Conservation (phyloP, 2,797 vertebrate species). For the Australoheros facetus region DNA sequence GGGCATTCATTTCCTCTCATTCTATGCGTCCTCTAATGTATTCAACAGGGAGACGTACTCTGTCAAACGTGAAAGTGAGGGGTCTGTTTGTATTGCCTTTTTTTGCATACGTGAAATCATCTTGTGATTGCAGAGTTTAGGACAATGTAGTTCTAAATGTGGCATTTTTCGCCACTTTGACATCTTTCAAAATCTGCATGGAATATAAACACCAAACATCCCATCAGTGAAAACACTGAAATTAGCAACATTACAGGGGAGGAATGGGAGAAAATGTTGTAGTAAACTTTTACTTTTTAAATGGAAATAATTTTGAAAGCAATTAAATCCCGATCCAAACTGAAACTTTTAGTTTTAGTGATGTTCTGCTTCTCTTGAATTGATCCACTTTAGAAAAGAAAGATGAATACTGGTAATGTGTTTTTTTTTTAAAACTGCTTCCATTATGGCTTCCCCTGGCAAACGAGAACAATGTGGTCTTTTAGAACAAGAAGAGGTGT, state of each 20-base stretch:
- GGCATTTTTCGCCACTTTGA: slow-evolving; percentile 52
- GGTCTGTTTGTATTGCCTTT: slow-evolving; percentile 65
- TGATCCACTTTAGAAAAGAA: slow-evolving; percentile 32
- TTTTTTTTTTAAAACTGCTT: slow-evolving; percentile 32
- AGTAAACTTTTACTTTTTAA: slow-evolving; percentile 44
- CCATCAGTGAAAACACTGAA: slow-evolving; percentile 28
- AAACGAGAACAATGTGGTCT: slow-evolving; percentile 52
- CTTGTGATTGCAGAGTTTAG: slow-evolving; percentile 74
- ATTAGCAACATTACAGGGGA: slow-evolving; percentile 23
- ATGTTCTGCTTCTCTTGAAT: slow-evolving; percentile 17
- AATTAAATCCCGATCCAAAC: slow-evolving; percentile 55
- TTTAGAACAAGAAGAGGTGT: slow-evolving; percentile 43
- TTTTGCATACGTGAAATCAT: slow-evolving; percentile 78
- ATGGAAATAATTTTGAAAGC: slow-evolving; percentile 50
- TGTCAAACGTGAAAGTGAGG: slow-evolving; percentile 73
- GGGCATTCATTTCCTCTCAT: slow-evolving; percentile 75
- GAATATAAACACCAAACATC: slow-evolving; percentile 45
- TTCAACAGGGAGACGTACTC: slow-evolving; percentile 77
- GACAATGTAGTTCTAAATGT: slow-evolving; percentile 65
- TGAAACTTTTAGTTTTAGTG: slow-evolving; percentile 32
- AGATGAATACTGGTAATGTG: slow-evolving; percentile 60
- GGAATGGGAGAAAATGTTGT: slow-evolving; percentile 24
- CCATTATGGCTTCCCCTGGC: slow-evolving; percentile 48
- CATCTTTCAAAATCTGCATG: slow-evolving; percentile 67
- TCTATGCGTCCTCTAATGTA: slow-evolving; percentile 74